Percentiles rank a stretch among this genome's conserved stretches.
Conservation (phyloP, 2,797 vertebrate species). For the Agapornis canus region DNA sequence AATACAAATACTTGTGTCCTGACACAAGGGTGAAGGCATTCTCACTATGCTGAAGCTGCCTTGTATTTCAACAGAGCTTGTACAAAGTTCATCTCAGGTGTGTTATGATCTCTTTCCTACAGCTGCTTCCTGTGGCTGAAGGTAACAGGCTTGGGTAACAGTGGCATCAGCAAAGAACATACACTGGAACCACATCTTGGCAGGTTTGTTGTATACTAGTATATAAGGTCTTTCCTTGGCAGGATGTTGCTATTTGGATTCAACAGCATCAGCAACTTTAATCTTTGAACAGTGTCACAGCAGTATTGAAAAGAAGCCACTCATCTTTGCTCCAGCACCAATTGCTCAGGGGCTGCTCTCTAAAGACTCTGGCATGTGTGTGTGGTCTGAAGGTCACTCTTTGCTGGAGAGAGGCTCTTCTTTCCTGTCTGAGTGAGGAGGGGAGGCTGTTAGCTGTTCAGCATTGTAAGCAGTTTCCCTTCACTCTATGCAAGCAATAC, state of each 20-base stretch:
- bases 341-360: slow-evolving; percentile 8
- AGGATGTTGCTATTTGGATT: neutral
- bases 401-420: neutral
- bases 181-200: neutral
- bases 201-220: neutral
- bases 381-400: slow-evolving; percentile 66
- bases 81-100: neutral
- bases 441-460: slow-evolving; percentile 32
- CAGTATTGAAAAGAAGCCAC: neutral
- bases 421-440: slow-evolving; percentile 33
- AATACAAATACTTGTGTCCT: neutral
- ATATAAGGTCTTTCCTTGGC: neutral
- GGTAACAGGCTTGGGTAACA: neutral
- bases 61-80: neutral
- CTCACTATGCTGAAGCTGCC: neutral
- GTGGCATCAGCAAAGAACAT: neutral
- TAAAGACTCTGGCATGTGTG: neutral
- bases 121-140: neutral
- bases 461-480: slow-evolving; percentile 57
- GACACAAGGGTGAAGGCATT: slow-evolving; percentile 14
- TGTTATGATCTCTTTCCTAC: neutral
- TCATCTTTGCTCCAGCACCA: neutral
- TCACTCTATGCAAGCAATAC: slow-evolving; percentile 40
- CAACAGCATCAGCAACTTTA: neutral
- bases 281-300: neutral